Conservation (phyloP, 2,888 invertebrate species). For the Himalopsyche kuldschensis region DNA sequence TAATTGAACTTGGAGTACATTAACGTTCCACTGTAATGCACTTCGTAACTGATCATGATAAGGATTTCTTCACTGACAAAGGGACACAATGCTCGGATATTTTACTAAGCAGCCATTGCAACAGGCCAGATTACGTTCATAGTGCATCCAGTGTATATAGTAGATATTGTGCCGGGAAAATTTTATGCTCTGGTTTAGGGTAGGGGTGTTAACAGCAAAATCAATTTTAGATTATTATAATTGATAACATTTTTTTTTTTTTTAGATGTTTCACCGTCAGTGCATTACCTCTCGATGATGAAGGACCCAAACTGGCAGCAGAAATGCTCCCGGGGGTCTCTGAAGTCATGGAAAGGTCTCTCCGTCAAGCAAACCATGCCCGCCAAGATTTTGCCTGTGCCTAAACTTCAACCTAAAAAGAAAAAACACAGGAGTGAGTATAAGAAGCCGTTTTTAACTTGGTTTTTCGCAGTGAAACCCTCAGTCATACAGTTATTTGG, state of each 20-base stretch:
- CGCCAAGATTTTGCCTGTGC: constrained; percentile 14
- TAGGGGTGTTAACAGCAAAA: too few relatives aligned
- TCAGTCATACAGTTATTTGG: background rate
- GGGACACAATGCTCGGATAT: too few relatives aligned
- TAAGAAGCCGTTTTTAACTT: background rate
- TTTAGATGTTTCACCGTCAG: constrained; percentile 66
- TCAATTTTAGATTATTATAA: too few relatives aligned
- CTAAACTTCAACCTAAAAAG: constrained; percentile 39
- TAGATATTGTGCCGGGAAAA: too few relatives aligned
- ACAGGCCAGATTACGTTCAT: too few relatives aligned
- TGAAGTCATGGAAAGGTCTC: constrained; percentile 43
- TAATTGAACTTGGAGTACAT: too few relatives aligned
- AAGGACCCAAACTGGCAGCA: constrained; percentile 82
- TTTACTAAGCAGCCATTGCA: too few relatives aligned
- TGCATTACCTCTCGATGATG: constrained; percentile 73
- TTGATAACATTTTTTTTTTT: constrained; percentile 30
- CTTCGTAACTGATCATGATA: too few relatives aligned
- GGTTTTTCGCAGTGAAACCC: background rate
- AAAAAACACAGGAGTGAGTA: constrained; percentile 42
- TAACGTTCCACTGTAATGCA: too few relatives aligned
- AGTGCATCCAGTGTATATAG: too few relatives aligned
- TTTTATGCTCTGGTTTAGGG: too few relatives aligned
- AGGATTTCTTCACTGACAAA: too few relatives aligned
- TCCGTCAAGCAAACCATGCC: constrained; percentile 40
- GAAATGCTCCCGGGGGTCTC: constrained; percentile 56